phyloP scores from a whole-genome alignment of 2,888 invertebrate species.

The Abrostola triplasia region DNA sequence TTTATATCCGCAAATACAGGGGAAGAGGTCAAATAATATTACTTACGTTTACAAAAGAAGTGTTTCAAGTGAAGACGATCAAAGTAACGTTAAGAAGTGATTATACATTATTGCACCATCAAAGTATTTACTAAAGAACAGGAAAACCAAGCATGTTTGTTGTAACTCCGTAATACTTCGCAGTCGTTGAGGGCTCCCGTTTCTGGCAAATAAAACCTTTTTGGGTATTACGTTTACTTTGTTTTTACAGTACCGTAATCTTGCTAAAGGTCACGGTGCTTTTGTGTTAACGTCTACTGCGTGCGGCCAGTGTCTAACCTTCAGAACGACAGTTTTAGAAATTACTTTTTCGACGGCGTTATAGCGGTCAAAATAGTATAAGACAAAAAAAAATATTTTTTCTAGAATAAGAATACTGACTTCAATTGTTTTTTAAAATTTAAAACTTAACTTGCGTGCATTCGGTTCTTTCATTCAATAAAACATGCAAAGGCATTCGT shows the following conservation, averaged over 20 bases:
- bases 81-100: constrained; percentile 19
- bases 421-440: neutral
- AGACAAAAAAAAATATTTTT: neutral
- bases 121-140: constrained; percentile 21
- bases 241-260: constrained; percentile 36
- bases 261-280: constrained; percentile 21
- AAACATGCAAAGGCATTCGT: constrained; percentile 17
- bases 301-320: constrained; percentile 15
- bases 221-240: constrained; percentile 33
- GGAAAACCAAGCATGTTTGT: constrained; percentile 33
- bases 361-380: constrained; percentile 3
- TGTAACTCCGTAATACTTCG: constrained; percentile 26
- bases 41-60: neutral
- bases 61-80: constrained; percentile 5
- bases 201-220: constrained; percentile 51
- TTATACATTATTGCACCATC: constrained; percentile 17
- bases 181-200: constrained; percentile 44
- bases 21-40: neutral
- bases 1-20: no score
- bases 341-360: constrained; percentile 10
- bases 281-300: constrained; percentile 12
- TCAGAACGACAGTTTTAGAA: neutral
- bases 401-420: neutral
- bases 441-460: neutral
- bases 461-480: neutral